Conservation (phyloP, 2,888 invertebrate species). For the Hecatera dysodea region DNA sequence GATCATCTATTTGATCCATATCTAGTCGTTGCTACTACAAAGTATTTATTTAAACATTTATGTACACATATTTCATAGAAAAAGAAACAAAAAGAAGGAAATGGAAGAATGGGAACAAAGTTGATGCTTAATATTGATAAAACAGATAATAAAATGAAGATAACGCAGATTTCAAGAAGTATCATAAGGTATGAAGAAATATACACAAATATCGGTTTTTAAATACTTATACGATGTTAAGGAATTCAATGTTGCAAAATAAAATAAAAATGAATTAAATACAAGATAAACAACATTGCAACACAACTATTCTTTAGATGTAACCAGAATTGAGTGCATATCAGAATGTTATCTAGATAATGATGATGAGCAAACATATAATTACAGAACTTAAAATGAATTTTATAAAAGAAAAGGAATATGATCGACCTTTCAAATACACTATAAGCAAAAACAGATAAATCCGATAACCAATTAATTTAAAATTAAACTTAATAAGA, state of each 20-base stretch:
- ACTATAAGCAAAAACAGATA: slow-evolving; percentile 27
- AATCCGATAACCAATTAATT: slow-evolving; percentile 31
- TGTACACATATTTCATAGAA: too few relatives aligned
- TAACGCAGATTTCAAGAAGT: not conserved
- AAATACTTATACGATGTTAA: too few relatives aligned
- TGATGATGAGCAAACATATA: slow-evolving; percentile 7
- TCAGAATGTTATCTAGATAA: not conserved
- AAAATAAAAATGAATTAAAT: not conserved
- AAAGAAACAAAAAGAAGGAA: too few relatives aligned
- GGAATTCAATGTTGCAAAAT: too few relatives aligned
- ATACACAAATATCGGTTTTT: not conserved
- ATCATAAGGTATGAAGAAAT: not conserved
- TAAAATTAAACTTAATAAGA: slow-evolving; percentile 37
- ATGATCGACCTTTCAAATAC: slow-evolving; percentile 7
- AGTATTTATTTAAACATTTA: not conserved
- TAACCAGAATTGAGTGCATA: not conserved
- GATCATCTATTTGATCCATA: too few relatives aligned
- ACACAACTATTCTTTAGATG: too few relatives aligned
- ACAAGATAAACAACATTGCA: not conserved
- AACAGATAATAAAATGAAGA: not conserved
- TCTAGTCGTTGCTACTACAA: too few relatives aligned
- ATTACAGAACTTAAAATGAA: not conserved
- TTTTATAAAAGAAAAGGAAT: slow-evolving; percentile 12
- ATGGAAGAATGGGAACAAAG: too few relatives aligned
- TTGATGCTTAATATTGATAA: too few relatives aligned